Percentiles rank a stretch among this genome's conserved stretches.
Conservation (phyloP, 2,888 invertebrate genomes). For the Drosophila neonasuta region DNA sequence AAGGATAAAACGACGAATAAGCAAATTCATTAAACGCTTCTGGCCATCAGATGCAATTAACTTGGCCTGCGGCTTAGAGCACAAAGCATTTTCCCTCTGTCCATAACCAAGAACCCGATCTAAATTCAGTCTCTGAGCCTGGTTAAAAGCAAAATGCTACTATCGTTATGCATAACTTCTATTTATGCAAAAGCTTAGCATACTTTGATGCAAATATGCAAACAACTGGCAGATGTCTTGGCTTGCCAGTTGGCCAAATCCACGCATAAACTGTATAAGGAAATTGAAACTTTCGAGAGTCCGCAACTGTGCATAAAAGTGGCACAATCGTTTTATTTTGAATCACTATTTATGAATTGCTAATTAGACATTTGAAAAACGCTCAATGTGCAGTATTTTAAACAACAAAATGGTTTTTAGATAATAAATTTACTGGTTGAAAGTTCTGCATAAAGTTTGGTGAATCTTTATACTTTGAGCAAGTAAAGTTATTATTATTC, state of each 20-base stretch:
- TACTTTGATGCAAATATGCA: slow-evolving; percentile 40
- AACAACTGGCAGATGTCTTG: slow-evolving; percentile 33
- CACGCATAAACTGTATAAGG: slow-evolving; percentile 14
- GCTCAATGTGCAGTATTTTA: not conserved
- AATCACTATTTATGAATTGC: slow-evolving; percentile 6
- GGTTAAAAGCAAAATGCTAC: slow-evolving; percentile 18
- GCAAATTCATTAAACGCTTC: slow-evolving; percentile 19
- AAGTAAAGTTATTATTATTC: too few relatives aligned
- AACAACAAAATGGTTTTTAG: not conserved
- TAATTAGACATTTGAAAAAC: not conserved
- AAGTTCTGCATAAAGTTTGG: not conserved
- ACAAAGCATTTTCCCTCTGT: slow-evolving; percentile 12
- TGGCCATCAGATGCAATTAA: slow-evolving; percentile 39
- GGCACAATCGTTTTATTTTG: not conserved
- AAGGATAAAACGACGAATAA: not conserved
- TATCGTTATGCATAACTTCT: slow-evolving; percentile 12
- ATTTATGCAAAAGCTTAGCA: slow-evolving; percentile 35
- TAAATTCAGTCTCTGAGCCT: not conserved
- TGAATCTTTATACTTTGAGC: too few relatives aligned
- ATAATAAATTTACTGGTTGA: not conserved
- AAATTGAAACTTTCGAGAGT: slow-evolving; percentile 27
- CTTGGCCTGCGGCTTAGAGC: slow-evolving; percentile 7
- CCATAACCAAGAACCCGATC: not conserved
- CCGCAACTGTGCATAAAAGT: slow-evolving; percentile 10
- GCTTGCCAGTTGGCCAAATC: slow-evolving; percentile 15